phyloP scores from a whole-genome alignment of 2,113 vertebrate genomes.

The Pedetes capensis region DNA sequence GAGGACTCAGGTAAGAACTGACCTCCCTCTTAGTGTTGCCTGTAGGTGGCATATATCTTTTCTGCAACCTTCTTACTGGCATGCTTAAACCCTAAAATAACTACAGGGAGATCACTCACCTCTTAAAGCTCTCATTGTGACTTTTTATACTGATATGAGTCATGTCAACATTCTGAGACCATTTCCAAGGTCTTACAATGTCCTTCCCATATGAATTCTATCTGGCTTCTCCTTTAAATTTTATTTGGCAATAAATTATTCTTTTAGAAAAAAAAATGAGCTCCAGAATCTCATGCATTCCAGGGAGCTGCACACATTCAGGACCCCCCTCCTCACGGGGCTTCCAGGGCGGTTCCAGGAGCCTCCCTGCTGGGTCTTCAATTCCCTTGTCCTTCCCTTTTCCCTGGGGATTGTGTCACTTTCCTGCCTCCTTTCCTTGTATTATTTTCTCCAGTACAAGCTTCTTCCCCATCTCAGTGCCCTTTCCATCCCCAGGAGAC shows the following conservation, averaged over 20 bases:
- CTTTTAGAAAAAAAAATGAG: neutral
- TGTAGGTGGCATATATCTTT: neutral
- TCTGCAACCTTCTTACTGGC: neutral
- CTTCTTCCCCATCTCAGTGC: slow-evolving; percentile 10
- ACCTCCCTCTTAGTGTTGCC: neutral
- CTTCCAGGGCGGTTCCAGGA: no score
- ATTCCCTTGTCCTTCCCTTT: slow-evolving; percentile 18
- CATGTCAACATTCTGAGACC: slow-evolving; percentile 23
- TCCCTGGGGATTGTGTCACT: slow-evolving; percentile 30
- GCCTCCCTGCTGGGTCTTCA: neutral
- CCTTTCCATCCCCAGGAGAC: neutral
- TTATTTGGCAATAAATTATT: slow-evolving; percentile 55
- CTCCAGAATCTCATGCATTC: neutral
- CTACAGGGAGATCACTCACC: neutral
- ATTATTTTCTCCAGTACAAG: slow-evolving; percentile 58
- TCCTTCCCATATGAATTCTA: slow-evolving; percentile 50
- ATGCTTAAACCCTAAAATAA: neutral
- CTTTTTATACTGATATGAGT: slow-evolving; percentile 37
- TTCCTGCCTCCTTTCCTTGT: slow-evolving; percentile 65
- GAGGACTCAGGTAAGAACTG: neutral
- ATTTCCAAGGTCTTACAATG: slow-evolving; percentile 42
- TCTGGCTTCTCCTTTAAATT: slow-evolving; percentile 42
- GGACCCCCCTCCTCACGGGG: no score
- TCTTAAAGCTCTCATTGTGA: neutral
- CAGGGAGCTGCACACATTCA: neutral